Evolutionary conservation across 2,888 invertebrate species (phyloP).

Genomic region (Sminthurides aquaticus): DNA sequence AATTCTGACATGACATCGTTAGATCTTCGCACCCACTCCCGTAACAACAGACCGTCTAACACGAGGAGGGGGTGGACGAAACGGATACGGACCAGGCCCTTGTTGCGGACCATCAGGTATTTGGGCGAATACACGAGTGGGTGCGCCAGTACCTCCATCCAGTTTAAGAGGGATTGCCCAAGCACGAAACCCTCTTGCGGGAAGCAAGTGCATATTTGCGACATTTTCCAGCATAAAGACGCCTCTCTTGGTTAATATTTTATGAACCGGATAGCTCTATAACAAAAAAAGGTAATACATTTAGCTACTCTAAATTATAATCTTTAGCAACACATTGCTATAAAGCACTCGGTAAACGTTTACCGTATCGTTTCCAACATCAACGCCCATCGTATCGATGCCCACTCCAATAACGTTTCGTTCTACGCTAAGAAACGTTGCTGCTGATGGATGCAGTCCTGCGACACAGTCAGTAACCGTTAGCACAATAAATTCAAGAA

Average conservation of each 20-base stretch:
- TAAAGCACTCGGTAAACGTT: neutral
- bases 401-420: constrained; percentile 37
- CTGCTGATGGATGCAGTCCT: too few relatives aligned
- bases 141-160: constrained; percentile 27
- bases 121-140: constrained; percentile 21
- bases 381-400: constrained; percentile 35
- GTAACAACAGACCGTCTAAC: too few relatives aligned
- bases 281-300: neutral
- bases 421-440: constrained; percentile 29
- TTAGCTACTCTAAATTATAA: neutral
- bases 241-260: constrained; percentile 15
- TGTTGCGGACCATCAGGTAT: neutral
- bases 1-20: too few relatives aligned
- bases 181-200: constrained; percentile 24
- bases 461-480: constrained; percentile 26
- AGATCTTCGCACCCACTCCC: too few relatives aligned
- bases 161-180: constrained; percentile 29
- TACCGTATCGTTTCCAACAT: constrained; percentile 30
- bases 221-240: constrained; percentile 29
- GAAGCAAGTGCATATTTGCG: constrained; percentile 29
- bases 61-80: too few relatives aligned
- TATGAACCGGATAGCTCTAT: constrained; percentile 25
- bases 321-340: neutral
- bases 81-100: neutral
- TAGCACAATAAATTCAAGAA: too few relatives aligned